Evolutionary conservation across 92 coral and sea anemone species (phyloP).

Genomic region (Muricea muricata): DNA sequence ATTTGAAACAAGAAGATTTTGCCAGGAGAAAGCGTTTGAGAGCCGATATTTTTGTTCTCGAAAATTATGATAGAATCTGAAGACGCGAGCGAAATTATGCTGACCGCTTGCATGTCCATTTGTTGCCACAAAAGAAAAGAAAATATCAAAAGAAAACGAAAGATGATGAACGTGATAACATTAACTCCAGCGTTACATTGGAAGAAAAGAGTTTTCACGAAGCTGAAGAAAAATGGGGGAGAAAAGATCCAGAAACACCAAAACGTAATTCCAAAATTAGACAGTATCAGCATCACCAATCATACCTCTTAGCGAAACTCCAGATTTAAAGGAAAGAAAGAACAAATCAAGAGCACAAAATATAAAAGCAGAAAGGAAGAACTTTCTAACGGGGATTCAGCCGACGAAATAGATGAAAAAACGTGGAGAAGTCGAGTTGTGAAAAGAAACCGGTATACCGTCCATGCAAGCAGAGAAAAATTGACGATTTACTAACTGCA

Average conservation of each 20-base stretch:
- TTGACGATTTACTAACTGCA: background rate
- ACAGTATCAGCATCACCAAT: background rate
- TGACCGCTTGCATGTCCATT: slow-evolving; percentile 12
- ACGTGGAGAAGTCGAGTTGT: too few species aligned
- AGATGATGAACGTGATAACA: background rate
- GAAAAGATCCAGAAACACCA: background rate
- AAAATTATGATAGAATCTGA: slow-evolving; percentile 26
- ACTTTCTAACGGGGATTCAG: background rate
- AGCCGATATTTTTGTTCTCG: slow-evolving; percentile 50
- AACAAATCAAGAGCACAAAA: background rate
- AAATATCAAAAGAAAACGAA: slow-evolving; percentile 5
- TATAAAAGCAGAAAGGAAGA: background rate
- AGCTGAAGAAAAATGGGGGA: slow-evolving; percentile 16
- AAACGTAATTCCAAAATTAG: background rate
- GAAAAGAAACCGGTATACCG: background rate
- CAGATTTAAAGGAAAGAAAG: background rate
- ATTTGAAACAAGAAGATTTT: slow-evolving; percentile 45
- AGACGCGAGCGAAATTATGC: slow-evolving; percentile 49
- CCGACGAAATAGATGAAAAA: too few species aligned
- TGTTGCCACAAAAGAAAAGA: background rate
- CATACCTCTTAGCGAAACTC: background rate
- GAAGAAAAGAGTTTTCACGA: background rate
- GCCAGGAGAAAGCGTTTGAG: slow-evolving; percentile 54
- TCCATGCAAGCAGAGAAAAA: background rate
- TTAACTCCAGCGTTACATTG: background rate